Evolutionary conservation across 2,797 vertebrate species (phyloP).

Genomic region (Numenius phaeopus): DNA sequence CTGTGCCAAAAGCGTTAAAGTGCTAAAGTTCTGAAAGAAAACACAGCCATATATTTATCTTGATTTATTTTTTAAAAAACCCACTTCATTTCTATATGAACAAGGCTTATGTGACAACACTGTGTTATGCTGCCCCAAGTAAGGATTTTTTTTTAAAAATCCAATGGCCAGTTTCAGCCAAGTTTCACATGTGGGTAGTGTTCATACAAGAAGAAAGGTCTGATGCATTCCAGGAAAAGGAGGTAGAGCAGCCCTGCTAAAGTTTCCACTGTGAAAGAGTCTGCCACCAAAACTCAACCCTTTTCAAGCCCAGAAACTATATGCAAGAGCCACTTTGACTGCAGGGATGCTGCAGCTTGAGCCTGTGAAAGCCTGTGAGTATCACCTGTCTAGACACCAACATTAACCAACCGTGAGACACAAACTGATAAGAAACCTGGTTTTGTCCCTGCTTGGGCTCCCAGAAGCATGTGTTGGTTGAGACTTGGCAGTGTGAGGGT

Average conservation of each 20-base stretch:
- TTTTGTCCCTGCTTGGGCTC: background rate
- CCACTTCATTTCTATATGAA: background rate
- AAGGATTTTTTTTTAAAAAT: background rate
- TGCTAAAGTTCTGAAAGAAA: background rate
- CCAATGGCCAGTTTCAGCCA: background rate
- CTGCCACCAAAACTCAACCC: background rate
- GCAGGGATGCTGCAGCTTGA: background rate
- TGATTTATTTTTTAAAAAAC: background rate
- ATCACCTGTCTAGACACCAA: background rate
- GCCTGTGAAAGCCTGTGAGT: background rate
- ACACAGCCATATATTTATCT: background rate
- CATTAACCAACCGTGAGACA: background rate
- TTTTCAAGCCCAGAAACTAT: background rate
- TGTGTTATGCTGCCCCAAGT: background rate
- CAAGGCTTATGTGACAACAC: background rate
- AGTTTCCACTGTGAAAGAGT: background rate
- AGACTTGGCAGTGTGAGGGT: background rate
- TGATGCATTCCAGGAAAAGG: background rate
- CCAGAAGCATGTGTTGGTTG: background rate
- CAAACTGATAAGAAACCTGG: background rate
- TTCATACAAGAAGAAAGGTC: background rate
- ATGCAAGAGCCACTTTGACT: background rate
- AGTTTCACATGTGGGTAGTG: rapidly evolving
- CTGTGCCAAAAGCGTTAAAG: background rate
- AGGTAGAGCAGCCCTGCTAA: background rate